Conservation (phyloP, 2,888 invertebrate genomes). For the Caenorhabditis sp. region DNA sequence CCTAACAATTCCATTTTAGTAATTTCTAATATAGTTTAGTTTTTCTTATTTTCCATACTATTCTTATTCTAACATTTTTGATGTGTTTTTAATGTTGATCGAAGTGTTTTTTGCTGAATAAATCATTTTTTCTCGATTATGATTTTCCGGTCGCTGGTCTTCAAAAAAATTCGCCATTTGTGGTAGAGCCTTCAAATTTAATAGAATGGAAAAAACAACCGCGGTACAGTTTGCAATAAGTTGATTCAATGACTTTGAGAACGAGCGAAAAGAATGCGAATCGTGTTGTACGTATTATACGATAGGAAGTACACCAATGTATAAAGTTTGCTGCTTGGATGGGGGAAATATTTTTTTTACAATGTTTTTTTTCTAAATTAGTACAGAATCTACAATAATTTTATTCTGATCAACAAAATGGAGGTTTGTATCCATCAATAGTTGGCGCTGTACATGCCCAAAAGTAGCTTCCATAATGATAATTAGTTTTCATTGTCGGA, state of each 20-base stretch:
- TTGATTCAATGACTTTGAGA: too few relatives aligned
- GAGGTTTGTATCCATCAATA: constrained; percentile 44
- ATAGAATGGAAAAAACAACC: too few relatives aligned
- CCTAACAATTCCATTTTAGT: constrained; percentile 2
- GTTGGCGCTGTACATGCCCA: constrained; percentile 48
- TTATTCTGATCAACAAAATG: constrained; percentile 30
- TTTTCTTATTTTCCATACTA: neutral
- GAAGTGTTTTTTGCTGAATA: neutral
- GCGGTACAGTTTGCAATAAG: too few relatives aligned
- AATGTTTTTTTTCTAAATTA: too few relatives aligned
- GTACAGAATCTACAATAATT: too few relatives aligned
- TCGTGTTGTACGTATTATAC: too few relatives aligned
- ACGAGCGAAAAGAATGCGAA: too few relatives aligned
- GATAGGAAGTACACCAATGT: too few relatives aligned
- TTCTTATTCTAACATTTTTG: neutral
- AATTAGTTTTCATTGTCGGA: constrained; percentile 25
- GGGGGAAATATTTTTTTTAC: too few relatives aligned
- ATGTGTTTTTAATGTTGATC: neutral
- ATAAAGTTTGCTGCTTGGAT: too few relatives aligned
- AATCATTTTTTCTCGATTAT: neutral
- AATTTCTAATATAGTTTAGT: neutral
- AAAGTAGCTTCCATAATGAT: constrained; percentile 39
- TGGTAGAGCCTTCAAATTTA: too few relatives aligned
- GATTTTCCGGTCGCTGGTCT: neutral
- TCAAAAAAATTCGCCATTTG: too few relatives aligned